Conservation (phyloP, 2,888 invertebrate genomes). For the Dryadula phaetusa region DNA sequence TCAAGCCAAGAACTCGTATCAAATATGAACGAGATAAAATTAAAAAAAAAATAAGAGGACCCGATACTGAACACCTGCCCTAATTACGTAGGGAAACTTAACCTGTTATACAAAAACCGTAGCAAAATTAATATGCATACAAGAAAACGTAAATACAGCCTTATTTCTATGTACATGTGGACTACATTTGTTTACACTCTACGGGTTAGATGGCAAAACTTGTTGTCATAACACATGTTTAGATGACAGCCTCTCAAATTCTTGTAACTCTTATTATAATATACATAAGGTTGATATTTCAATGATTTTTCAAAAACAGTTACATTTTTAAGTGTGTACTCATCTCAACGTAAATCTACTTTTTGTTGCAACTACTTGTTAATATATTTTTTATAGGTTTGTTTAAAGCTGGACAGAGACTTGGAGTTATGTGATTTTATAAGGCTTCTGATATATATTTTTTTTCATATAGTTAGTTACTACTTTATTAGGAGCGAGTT, state of each 20-base stretch:
- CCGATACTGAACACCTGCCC: slow-evolving; percentile 48
- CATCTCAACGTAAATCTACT: slow-evolving; percentile 44
- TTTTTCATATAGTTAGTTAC: not conserved
- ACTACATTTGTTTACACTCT: slow-evolving; percentile 1
- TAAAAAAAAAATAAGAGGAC: slow-evolving; percentile 41
- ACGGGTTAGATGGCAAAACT: slow-evolving; percentile 8
- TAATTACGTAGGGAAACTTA: slow-evolving; percentile 46
- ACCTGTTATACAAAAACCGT: slow-evolving; percentile 45
- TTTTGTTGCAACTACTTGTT: slow-evolving; percentile 44
- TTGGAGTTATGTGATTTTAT: slow-evolving; percentile 34
- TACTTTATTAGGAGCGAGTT: slow-evolving; percentile 15
- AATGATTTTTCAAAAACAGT: not conserved
- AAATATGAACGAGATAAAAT: slow-evolving; percentile 38
- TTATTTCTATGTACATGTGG: not conserved
- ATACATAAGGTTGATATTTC: slow-evolving; percentile 22
- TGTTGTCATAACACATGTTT: slow-evolving; percentile 21
- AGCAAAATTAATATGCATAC: slow-evolving; percentile 27
- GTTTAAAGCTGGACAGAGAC: slow-evolving; percentile 31
- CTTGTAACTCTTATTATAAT: not conserved
- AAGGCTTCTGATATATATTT: slow-evolving; percentile 28
- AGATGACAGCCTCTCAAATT: not conserved
- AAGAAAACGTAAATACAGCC: slow-evolving; percentile 1
- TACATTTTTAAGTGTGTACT: slow-evolving; percentile 32
- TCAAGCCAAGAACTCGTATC: slow-evolving; percentile 33
- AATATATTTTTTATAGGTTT: slow-evolving; percentile 38